phyloP scores from a whole-genome alignment of 2,888 invertebrate species.

The Charanyca ferruginea region DNA sequence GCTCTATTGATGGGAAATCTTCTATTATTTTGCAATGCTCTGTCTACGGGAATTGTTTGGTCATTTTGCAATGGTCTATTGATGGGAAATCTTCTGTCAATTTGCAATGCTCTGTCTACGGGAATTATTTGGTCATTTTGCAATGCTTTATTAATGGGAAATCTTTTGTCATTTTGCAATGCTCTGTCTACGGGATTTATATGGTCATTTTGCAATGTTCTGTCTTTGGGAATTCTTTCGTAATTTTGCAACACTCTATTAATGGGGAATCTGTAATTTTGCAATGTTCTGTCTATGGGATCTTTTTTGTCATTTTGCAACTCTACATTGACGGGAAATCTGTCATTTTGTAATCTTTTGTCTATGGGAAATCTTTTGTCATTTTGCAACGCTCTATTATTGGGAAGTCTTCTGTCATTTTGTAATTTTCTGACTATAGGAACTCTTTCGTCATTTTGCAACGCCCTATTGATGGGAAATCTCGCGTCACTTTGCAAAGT shows the following conservation, averaged over 20 bases:
- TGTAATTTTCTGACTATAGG: neutral
- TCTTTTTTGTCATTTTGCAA: neutral
- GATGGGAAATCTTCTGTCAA: neutral
- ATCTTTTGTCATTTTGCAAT: neutral
- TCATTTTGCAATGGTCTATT: neutral
- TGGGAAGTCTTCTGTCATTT: conserved; percentile 6
- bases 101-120: neutral
- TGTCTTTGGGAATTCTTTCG: neutral
- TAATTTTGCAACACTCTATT: conserved; percentile 1
- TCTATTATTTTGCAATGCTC: neutral
- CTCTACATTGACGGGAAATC: neutral
- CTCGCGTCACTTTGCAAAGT: neutral
- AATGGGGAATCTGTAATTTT: neutral
- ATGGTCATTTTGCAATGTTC: neutral
- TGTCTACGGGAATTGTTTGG: neutral
- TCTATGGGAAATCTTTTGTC: too few relatives aligned
- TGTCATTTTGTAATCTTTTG: neutral
- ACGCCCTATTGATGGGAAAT: neutral
- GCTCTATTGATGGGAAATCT: neutral
- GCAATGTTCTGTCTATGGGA: neutral
- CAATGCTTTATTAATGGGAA: neutral
- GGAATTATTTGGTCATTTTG: neutral
- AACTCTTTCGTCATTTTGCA: neutral
- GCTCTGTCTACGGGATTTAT: neutral
- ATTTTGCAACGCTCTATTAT: neutral